These are phyloP conservation scores for Lepidocyrtinus sp. DNA, from an alignment of 2,888 invertebrate species.

Conservation along the genomic window DNA sequence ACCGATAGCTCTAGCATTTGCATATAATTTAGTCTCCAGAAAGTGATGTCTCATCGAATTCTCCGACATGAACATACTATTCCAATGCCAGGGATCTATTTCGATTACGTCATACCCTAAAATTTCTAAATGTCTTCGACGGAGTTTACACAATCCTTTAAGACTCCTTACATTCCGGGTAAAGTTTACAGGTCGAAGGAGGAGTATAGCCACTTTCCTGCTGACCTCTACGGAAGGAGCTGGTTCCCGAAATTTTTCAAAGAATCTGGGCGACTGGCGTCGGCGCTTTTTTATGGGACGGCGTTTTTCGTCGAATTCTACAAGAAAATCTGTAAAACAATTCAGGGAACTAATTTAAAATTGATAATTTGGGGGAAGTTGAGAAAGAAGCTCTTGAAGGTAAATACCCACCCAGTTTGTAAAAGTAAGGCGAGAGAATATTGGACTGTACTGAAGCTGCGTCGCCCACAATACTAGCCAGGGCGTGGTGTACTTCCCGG, in stretches of 20 bases:
- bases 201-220: slow-evolving; percentile 74
- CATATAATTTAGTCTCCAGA: slow-evolving; percentile 63
- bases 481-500: slow-evolving; percentile 66
- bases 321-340: slow-evolving; percentile 69
- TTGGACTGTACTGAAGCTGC: slow-evolving; percentile 66
- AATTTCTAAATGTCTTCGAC: slow-evolving; percentile 78
- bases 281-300: slow-evolving; percentile 52
- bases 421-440: slow-evolving; percentile 73
- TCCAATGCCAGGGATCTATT: slow-evolving; percentile 76
- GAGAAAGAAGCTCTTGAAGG: no score
- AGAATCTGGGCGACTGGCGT: slow-evolving; percentile 17
- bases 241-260: slow-evolving; percentile 35
- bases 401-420: slow-evolving; percentile 73
- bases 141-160: slow-evolving; percentile 75
- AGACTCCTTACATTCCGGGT: slow-evolving; percentile 74
- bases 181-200: slow-evolving; percentile 74
- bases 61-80: slow-evolving; percentile 75
- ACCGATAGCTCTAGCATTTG: slow-evolving; percentile 9
- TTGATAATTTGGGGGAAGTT: neutral
- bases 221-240: slow-evolving; percentile 23
- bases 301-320: slow-evolving; percentile 67
- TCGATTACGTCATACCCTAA: slow-evolving; percentile 77
- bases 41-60: slow-evolving; percentile 74
- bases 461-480: slow-evolving; percentile 71
- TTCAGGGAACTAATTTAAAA: neutral